A percentile compares a stretch with the other conserved stretches of the same genome.
phyloP scores from a whole-genome alignment of 2,888 invertebrate genomes.

The Diplolepis rosae region DNA sequence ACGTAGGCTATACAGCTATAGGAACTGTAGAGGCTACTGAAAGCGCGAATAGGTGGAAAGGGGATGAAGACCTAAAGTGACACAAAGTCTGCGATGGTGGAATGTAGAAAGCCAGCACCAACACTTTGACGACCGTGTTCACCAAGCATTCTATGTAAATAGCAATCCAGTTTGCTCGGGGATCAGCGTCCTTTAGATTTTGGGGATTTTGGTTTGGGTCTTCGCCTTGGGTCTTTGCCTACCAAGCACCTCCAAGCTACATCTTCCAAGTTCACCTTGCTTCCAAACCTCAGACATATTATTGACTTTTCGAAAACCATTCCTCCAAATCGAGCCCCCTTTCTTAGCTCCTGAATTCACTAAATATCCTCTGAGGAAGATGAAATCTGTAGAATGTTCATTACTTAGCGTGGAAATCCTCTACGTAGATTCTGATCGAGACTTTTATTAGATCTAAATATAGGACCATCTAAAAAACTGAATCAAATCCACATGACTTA shows the following conservation, averaged over 20 bases:
- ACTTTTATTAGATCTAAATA: neutral
- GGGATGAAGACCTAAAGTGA: slow-evolving; percentile 26
- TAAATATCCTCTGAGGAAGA: neutral
- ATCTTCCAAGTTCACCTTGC: neutral
- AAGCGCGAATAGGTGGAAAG: slow-evolving; percentile 32
- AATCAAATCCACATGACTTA: too few species aligned
- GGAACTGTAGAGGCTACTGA: slow-evolving; percentile 32
- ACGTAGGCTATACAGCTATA: slow-evolving; percentile 14
- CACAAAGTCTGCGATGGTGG: slow-evolving; percentile 37
- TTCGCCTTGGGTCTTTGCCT: slow-evolving; percentile 41
- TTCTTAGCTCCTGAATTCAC: slow-evolving; percentile 8
- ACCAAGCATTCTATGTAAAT: slow-evolving; percentile 58
- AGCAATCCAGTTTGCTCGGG: slow-evolving; percentile 54
- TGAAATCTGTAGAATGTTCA: slow-evolving; percentile 13
- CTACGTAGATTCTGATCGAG: slow-evolving; percentile 13
- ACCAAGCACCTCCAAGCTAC: slow-evolving; percentile 7
- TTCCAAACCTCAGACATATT: slow-evolving; percentile 24
- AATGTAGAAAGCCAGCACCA: slow-evolving; percentile 44
- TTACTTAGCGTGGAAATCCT: slow-evolving; percentile 17
- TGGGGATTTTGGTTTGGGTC: slow-evolving; percentile 43
- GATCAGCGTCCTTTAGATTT: slow-evolving; percentile 53
- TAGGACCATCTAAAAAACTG: neutral
- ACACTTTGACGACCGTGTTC: slow-evolving; percentile 36
- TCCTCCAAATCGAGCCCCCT: slow-evolving; percentile 10
- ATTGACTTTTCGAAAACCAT: slow-evolving; percentile 24